Conservation (phyloP, 2,113 vertebrate genomes). For the Merops nubicus region DNA sequence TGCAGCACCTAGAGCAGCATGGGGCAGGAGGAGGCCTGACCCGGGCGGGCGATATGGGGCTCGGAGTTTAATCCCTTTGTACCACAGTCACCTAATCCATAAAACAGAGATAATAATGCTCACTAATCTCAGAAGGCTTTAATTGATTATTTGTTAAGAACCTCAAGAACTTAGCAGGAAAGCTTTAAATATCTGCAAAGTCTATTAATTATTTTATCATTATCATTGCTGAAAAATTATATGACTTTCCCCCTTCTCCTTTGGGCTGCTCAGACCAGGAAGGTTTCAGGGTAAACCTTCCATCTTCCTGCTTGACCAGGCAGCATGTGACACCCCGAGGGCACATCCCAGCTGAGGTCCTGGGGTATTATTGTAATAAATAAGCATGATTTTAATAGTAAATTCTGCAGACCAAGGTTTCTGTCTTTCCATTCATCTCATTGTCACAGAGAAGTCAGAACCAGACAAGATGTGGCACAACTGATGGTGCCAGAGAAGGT, state of each 20-base stretch:
- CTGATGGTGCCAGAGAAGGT: neutral
- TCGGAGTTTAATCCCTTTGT: neutral
- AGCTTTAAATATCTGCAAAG: neutral
- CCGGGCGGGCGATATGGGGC: neutral
- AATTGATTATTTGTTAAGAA: slow-evolving; percentile 49
- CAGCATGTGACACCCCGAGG: rapidly evolving
- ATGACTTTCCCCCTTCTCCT: neutral
- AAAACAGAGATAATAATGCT: neutral
- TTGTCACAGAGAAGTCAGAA: too few species aligned
- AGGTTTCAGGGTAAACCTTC: rapidly evolving
- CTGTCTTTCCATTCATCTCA: neutral
- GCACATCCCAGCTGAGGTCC: neutral
- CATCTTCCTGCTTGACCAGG: neutral
- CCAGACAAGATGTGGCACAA: too few species aligned
- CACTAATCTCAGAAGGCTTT: neutral
- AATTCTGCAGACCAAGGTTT: neutral
- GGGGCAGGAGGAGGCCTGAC: neutral
- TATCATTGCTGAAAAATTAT: neutral
- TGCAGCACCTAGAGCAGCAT: rapidly evolving
- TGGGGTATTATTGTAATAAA: neutral
- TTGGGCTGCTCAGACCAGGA: neutral
- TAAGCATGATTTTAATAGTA: neutral
- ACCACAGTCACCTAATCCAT: neutral
- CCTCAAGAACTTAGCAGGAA: neutral
- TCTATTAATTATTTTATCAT: slow-evolving; percentile 17